These are phyloP conservation scores for Baryphthengus martii DNA, from an alignment of 2,113 vertebrate genomes.

Conservation along the genomic window DNA sequence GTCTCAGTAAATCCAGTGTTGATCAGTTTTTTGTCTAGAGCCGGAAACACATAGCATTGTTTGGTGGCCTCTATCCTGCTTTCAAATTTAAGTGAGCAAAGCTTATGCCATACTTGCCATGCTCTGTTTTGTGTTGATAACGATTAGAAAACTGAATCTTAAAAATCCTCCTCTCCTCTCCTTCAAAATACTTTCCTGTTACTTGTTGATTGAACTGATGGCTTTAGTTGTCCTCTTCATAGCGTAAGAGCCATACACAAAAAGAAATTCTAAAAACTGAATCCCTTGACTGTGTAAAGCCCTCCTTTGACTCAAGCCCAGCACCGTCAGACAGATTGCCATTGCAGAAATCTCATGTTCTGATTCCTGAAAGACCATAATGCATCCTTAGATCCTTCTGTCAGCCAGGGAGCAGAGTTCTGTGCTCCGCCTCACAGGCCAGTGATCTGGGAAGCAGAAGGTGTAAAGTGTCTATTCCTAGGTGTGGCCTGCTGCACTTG, in stretches of 20 bases:
- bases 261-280: neutral
- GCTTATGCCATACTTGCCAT: neutral
- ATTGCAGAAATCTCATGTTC: neutral
- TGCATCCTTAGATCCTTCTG: neutral
- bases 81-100: neutral
- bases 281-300: neutral
- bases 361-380: neutral
- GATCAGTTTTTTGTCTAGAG: neutral
- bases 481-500: neutral
- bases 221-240: neutral
- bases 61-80: neutral
- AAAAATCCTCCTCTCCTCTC: neutral
- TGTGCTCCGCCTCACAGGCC: neutral
- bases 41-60: neutral
- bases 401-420: neutral
- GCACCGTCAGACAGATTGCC: neutral
- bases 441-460: neutral
- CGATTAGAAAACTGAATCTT: neutral
- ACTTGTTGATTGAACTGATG: neutral
- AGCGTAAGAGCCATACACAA: rapidly evolving
- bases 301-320: neutral
- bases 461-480: neutral
- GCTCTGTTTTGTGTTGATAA: neutral
- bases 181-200: neutral
- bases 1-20: neutral